Evolutionary conservation across 2,797 vertebrate genomes (phyloP).

Genomic region (Manis pentadactyla): DNA sequence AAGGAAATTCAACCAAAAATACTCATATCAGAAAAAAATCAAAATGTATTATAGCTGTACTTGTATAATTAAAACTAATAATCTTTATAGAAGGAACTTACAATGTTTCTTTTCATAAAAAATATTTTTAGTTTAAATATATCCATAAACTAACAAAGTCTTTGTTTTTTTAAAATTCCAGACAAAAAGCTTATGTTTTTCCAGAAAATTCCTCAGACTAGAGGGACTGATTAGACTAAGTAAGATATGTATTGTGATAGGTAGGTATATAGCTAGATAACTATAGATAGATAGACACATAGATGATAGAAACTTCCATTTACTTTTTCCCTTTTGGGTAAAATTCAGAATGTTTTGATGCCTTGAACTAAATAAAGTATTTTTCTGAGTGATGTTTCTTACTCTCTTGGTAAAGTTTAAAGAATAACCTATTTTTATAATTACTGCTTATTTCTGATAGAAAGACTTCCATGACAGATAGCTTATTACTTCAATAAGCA

Average conservation of each 20-base stretch:
- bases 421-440: neutral
- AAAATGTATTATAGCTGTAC: too few species aligned
- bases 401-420: neutral
- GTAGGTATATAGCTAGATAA: neutral
- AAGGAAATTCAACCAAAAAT: too few species aligned
- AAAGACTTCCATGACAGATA: neutral
- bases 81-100: too few species aligned
- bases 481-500: slow-evolving; percentile 5
- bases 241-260: neutral
- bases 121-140: neutral
- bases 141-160: neutral
- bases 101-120: neutral
- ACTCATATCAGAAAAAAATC: too few species aligned
- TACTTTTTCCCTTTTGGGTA: neutral
- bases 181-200: neutral
- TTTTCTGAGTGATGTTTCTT: neutral
- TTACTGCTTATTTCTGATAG: neutral
- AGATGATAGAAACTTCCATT: neutral
- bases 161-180: neutral
- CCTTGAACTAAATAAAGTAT: neutral
- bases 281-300: neutral
- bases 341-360: neutral
- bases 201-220: neutral
- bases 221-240: neutral
- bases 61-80: too few species aligned